Evolutionary conservation across 2,797 vertebrate species (phyloP).

Genomic region (Dermochelys coriacea): DNA sequence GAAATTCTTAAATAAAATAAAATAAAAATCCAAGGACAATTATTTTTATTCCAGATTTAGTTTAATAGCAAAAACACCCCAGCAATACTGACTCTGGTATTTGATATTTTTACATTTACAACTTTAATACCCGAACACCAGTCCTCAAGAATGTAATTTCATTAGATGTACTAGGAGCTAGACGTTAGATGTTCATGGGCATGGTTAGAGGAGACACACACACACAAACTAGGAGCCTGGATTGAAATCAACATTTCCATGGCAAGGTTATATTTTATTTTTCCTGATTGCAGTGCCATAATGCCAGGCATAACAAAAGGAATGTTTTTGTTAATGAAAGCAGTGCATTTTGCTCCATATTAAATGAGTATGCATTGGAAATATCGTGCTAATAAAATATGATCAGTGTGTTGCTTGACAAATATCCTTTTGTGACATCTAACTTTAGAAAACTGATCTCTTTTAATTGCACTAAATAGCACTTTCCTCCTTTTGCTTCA

Average conservation of each 20-base stretch:
- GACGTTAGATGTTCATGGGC: not conserved
- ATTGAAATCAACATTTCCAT: not conserved
- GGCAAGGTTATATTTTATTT: not conserved
- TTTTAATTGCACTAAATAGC: not conserved
- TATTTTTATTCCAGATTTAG: slow-evolving; percentile 75
- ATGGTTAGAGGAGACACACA: not conserved
- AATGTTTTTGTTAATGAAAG: not conserved
- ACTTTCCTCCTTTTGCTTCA: not conserved
- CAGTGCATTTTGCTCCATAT: not conserved
- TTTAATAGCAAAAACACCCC: slow-evolving; percentile 73
- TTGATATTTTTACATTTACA: slow-evolving; percentile 30
- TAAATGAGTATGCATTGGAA: not conserved
- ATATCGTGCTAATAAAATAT: not conserved
- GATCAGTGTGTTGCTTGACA: not conserved
- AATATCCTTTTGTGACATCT: not conserved
- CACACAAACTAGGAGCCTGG: not conserved
- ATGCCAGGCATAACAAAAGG: not conserved
- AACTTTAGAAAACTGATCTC: not conserved
- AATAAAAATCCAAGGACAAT: slow-evolving; percentile 67
- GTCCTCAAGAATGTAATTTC: not conserved
- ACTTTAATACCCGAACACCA: not conserved
- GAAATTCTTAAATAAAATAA: slow-evolving; percentile 47
- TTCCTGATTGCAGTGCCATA: not conserved
- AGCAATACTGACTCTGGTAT: slow-evolving; percentile 63
- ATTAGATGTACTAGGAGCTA: not conserved